Base-by-base conservation (phyloP, 2,113 vertebrate species). In the Chiloscyllium plagiosum region DNA sequence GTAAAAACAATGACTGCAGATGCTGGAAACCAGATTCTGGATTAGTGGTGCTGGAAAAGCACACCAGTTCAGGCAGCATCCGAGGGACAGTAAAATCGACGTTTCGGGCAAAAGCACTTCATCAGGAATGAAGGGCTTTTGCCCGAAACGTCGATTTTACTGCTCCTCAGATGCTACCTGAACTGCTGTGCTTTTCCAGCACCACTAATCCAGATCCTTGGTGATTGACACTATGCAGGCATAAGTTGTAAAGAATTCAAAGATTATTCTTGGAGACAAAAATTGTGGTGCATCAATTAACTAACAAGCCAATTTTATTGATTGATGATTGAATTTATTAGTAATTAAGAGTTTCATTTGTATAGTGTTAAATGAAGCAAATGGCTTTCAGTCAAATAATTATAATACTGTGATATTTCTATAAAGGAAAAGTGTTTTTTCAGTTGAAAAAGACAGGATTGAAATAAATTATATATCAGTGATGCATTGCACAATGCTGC, bases 301-400 rank as follows among this genome's bases (percentile, higher is more conserved):
- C 69, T 37, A 94, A 2, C 65, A 3, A 47, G n/a, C 68, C 87
- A 33, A 90, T 65, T 90, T 33, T 61, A 10, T 90, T 90, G 26
- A 90, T 20, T 69, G 13, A 47, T 94, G 65, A 37, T 42, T 47
- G n/a, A 94, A 70, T 69, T 94, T 69, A 22, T 69, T 70, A 26
- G n/a, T 94, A 94, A 69, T 94, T 47, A 94, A 94, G 37, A 95
- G 26, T 95, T 50, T 24, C 26, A 26, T 95, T 47, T 95, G 68
- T 42, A 47, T 47, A 19, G 26, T 95, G 94, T 95, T 95, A 72
- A 72, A 72, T 72, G 20, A 70, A 95, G 47, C 68, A 72, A 95
- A 95, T 70, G 47, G 13, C 37, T 29, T 72, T 47, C 37, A 26
- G n/a, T 72, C 42, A 95, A 72, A 72, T 72, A 37, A 95, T 29